Percentiles rank a stretch among this genome's conserved stretches.
These are phyloP conservation scores for Lithophane leautieri DNA, from an alignment of 2,888 invertebrate species.

Conservation along the genomic window DNA sequence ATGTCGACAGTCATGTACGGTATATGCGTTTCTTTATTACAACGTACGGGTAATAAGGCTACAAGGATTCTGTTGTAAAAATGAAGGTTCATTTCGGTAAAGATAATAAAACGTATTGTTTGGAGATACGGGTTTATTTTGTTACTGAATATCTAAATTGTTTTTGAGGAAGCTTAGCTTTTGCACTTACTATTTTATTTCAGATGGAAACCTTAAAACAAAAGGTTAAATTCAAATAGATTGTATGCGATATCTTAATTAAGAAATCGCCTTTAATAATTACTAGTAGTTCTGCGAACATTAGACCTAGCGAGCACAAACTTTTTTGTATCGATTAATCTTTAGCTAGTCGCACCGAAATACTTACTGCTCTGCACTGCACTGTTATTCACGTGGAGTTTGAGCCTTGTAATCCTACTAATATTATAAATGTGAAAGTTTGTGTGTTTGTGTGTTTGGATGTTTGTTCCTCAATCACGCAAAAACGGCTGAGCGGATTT, in stretches of 20 bases:
- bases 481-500: too few species aligned
- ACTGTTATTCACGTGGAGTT: too few species aligned
- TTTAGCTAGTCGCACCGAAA: too few species aligned
- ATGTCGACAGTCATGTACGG: slow-evolving; percentile 36
- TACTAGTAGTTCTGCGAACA: too few species aligned
- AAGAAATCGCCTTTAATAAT: too few species aligned
- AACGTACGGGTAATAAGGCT: slow-evolving; percentile 22
- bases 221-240: neutral
- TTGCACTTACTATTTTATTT: neutral
- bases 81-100: slow-evolving; percentile 42
- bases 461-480: too few species aligned
- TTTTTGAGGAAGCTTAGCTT: slow-evolving; percentile 19
- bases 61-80: slow-evolving; percentile 49
- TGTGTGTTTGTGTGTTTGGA: too few species aligned
- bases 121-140: slow-evolving; percentile 24
- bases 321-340: too few species aligned
- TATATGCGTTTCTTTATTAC: slow-evolving; percentile 56
- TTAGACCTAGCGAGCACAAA: too few species aligned
- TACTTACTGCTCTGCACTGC: too few species aligned
- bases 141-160: slow-evolving; percentile 22
- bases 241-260: neutral
- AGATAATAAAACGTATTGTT: slow-evolving; percentile 44
- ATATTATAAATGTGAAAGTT: too few species aligned
- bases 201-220: neutral
- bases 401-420: too few species aligned